Evolutionary conservation across 2,888 invertebrate genomes (phyloP), one percentile per base, ranked within the genome.

Genomic region (Andrena haemorrhoa): DNA sequence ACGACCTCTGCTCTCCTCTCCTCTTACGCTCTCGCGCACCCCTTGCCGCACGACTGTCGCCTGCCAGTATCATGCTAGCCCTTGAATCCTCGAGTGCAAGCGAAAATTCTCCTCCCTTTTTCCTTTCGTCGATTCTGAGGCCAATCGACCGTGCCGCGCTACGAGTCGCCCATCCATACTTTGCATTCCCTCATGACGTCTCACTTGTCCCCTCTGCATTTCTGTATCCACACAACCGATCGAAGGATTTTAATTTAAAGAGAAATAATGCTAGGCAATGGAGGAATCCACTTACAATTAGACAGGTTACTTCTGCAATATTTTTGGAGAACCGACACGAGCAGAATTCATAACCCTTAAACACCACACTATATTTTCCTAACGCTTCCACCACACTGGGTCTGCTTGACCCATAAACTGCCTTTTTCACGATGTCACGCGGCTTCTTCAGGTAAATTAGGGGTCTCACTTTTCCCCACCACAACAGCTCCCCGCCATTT

Each of bases 61-160:
- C 82, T 84, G 88, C 80, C 85, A 87, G 75, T 75, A 84, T 82
- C 70, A 76, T 58, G 63, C 63, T 77, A 68, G 75, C 66, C 79
- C 84, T 83, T 71, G 83, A 84, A 70, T 75, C 64, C 78, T 68
- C 35, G 66, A 61, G 75, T 41, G 56, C 72, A 23, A 68, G 66
- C 29, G 61, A 79, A 75, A 66, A 68, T 76, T 74, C 64, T 71
- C 70, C 63, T 64, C 68, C 33, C 70, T 58, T 68, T 82, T 71
- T 79, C 75, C 74, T 74, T 69, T 77, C 77, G 58, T 61, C 79
- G 76, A 82, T 78, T 70, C 60, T 58, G 26, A 73, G 78, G 70
- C 65, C 82, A 80, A 83, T 82, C 85, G 82, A 72, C 70, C 78
- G 61, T 85, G 35, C 16, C n/a, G 60, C n/a, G n/a, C 70, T 58